These are phyloP conservation scores for Liparis tanakae DNA, from an alignment of 2,797 vertebrate species.

Conservation along the genomic window DNA sequence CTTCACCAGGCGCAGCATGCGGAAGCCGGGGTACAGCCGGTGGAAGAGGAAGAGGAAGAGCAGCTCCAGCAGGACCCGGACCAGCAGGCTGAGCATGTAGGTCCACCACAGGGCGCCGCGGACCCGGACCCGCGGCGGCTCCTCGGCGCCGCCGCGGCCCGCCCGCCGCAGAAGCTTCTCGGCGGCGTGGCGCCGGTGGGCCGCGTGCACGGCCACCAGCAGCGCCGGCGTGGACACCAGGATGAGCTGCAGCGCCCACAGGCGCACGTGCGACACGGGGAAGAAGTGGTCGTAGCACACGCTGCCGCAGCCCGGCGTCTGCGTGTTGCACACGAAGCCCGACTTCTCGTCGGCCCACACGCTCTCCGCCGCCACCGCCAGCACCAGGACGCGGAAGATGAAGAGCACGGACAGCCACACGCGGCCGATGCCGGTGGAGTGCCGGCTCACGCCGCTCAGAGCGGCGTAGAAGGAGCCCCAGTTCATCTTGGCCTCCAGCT, in stretches of 20 bases:
- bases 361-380: conserved; percentile 96
- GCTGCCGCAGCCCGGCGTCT: conserved; percentile 97
- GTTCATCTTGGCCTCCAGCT: conserved; percentile 94
- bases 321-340: conserved; percentile 96
- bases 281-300: conserved; percentile 99
- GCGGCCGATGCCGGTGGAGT: conserved; percentile 95
- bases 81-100: conserved; percentile 93
- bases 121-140: conserved; percentile 92
- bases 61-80: conserved; percentile 92
- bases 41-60: conserved; percentile 98
- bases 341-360: conserved; percentile 99
- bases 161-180: conserved; percentile 91
- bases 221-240: conserved; percentile 96
- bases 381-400: conserved; percentile 97
- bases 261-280: conserved; percentile 96
- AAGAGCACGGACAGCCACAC: conserved; percentile 99
- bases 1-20: conserved; percentile 97
- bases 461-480: conserved; percentile 97
- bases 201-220: conserved; percentile 97
- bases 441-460: conserved; percentile 96
- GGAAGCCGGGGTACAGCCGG: conserved; percentile 94
- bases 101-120: conserved; percentile 97
- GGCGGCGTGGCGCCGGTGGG: conserved; percentile 94
- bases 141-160: conserved; percentile 86
- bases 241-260: conserved; percentile 98